Base-by-base conservation (phyloP, 2,888 invertebrate genomes). In the Pristionchus japonicus region DNA sequence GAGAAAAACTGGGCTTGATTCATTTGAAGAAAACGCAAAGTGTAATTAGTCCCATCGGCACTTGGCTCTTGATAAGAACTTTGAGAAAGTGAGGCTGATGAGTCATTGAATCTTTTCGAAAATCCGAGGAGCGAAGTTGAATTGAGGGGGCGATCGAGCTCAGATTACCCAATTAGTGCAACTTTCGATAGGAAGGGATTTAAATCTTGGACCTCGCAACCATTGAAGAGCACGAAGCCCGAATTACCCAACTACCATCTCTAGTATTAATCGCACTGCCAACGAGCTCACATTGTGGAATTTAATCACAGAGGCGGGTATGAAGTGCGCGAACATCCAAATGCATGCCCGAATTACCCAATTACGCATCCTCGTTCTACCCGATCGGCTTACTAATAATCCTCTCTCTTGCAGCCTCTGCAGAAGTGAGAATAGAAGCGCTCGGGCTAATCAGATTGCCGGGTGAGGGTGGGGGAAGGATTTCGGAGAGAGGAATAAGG, bases 351-450 rank as follows among this genome's bases (percentile, higher is more conserved):
- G 31, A 40, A 77, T 77, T 17, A 40, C 6, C 43, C 74, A 77
- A 77, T 43, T 43, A 43, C 11, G n/a, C n/a, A 6, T n/a, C 43
- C 70, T 37, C 70, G 3, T 15, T n/a, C 40, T 20, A 43, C 23
- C 23, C 40, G 77, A 77, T 77, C 77, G 77, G 77, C 77, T 77
- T 77, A 77, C 77, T 77, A 77, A 77, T 77, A 77, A 43, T 77
- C 43, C 9, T 77, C 34, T 3, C 27, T 27, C 27, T 3, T 40
- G n/a, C 43, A 31, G 31, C 64, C 15, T 9, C 77, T n/a, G 43
- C 4, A 74, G 74, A 77, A 47, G 77, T 43, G 40, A 77, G 77
- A n/a, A n/a, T n/a, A n/a, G n/a, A 27, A 43, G 27, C 77, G 43
- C 23, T 23, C n/a, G 15, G n/a, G n/a, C n/a, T 70, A 70, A 70